phyloP scores from a whole-genome alignment of 2,888 invertebrate genomes.

The Agrotis puta region DNA sequence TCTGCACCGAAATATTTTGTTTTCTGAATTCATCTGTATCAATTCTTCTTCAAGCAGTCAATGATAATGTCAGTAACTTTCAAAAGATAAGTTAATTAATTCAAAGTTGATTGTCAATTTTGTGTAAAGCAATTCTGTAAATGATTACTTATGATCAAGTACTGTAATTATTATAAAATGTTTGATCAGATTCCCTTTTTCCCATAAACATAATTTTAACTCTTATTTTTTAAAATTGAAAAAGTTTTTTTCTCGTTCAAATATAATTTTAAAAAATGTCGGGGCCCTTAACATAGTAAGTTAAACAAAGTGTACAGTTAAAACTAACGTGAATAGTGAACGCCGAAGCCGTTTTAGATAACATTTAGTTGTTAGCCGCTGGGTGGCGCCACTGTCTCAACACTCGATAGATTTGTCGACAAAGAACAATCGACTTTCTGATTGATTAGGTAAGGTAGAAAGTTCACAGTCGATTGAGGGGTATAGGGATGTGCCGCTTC shows the following conservation, averaged over 20 bases:
- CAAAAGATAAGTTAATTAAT: background rate
- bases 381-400: conserved; percentile 44
- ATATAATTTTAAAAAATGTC: conserved; percentile 26
- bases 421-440: conserved; percentile 32
- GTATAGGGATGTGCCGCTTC: conserved; percentile 18
- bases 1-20: background rate
- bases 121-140: background rate
- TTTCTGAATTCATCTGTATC: background rate
- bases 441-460: conserved; percentile 47
- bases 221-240: background rate
- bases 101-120: background rate
- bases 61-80: background rate
- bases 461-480: conserved; percentile 38
- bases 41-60: too few species aligned
- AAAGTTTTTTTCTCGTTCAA: background rate
- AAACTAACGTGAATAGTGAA: conserved; percentile 62
- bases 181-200: background rate
- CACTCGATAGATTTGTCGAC: conserved; percentile 47
- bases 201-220: background rate
- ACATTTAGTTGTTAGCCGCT: conserved; percentile 66
- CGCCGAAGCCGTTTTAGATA: conserved; percentile 62
- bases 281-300: conserved; percentile 55
- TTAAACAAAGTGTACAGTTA: conserved; percentile 64
- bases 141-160: background rate
- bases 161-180: background rate